Conservation (phyloP, 2,113 vertebrate species). For the Micronycteris hirsuta region DNA sequence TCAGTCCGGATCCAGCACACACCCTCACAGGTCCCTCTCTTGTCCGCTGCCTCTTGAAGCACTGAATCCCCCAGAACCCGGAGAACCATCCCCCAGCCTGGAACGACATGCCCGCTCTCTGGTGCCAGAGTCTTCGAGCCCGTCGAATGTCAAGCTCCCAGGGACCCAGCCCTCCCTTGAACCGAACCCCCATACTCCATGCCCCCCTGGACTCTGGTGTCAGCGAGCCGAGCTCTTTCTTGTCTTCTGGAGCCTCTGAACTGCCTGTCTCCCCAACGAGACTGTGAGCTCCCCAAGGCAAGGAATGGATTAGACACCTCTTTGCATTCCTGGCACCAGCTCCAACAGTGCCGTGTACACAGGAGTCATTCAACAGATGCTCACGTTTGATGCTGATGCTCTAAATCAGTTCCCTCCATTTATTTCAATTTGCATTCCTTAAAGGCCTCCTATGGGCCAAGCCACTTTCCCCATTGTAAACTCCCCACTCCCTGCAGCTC, state of each 20-base stretch:
- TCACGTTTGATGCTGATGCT: background rate
- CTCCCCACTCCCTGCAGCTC: background rate
- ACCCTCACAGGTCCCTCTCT: background rate
- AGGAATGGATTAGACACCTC: no score
- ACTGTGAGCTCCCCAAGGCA: background rate
- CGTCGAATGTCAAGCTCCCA: background rate
- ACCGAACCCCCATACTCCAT: no score
- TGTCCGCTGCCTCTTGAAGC: background rate
- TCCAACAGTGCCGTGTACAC: background rate
- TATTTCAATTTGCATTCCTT: background rate
- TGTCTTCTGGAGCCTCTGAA: background rate
- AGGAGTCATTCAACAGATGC: background rate
- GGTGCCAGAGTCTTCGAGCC: background rate
- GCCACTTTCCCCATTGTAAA: background rate
- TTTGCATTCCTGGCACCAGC: background rate
- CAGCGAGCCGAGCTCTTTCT: background rate
- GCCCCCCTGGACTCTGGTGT: background rate
- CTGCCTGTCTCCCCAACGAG: background rate
- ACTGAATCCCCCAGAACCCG: background rate
- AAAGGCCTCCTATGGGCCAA: background rate
- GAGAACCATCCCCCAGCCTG: accelerated
- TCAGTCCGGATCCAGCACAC: background rate
- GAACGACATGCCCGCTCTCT: background rate
- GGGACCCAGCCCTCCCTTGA: background rate
- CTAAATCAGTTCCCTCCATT: background rate